A percentile compares a stretch with the other conserved stretches of the same genome.
These are phyloP conservation scores for Lissocephala sabroskyi DNA, from an alignment of 2,888 invertebrate species.

Conservation along the genomic window DNA sequence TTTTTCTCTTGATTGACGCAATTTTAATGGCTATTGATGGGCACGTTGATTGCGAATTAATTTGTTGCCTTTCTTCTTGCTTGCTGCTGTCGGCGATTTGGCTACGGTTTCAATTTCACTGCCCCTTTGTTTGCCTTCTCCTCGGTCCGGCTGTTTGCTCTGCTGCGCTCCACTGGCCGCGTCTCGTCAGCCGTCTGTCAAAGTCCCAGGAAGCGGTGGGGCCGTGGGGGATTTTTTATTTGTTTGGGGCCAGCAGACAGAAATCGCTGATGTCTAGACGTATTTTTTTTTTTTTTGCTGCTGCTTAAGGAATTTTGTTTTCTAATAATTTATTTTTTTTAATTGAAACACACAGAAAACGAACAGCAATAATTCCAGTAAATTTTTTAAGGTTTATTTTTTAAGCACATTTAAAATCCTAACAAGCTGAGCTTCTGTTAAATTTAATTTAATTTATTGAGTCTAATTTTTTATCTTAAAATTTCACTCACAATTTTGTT, in stretches of 20 bases:
- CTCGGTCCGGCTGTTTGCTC: constrained; percentile 3
- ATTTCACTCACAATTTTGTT: background rate
- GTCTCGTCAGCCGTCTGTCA: background rate
- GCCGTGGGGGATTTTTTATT: too few relatives aligned
- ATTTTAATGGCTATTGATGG: constrained; percentile 64
- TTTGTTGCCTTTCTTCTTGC: constrained; percentile 7
- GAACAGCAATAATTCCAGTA: background rate
- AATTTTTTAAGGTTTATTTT: constrained; percentile 16
- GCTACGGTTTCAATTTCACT: too few relatives aligned
- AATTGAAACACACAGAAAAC: constrained; percentile 17
- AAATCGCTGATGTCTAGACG: background rate
- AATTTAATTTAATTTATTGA: constrained; percentile 9
- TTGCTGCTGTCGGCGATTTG: background rate
- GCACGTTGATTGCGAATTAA: constrained; percentile 38
- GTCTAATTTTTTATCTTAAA: constrained; percentile 16
- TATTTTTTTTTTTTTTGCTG: constrained; percentile 1
- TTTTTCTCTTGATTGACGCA: constrained; percentile 70
- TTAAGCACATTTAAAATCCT: constrained; percentile 11
- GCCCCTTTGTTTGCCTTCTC: background rate
- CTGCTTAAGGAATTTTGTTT: constrained; percentile 9
- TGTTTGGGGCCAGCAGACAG: too few relatives aligned
- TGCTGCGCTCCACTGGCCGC: background rate
- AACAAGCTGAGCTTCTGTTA: constrained; percentile 22
- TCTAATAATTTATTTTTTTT: constrained; percentile 14
- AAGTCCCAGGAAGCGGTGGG: too few relatives aligned